Base-by-base conservation (phyloP, 2,797 vertebrate genomes). In the Geotrypetes seraphini region DNA sequence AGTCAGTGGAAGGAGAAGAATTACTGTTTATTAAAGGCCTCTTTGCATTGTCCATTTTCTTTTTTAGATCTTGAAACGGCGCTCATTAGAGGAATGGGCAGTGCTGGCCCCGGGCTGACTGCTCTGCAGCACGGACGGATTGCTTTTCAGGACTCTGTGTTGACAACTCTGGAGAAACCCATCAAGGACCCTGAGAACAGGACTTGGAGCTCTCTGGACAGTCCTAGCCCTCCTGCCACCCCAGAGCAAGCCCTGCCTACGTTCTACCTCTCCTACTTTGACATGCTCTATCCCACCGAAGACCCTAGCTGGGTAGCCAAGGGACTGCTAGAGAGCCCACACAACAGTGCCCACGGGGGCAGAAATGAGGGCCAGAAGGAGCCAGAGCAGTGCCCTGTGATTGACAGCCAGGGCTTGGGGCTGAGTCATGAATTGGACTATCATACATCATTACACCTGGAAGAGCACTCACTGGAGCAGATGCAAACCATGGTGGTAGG, bases 401-500 rank as follows among this genome's bases (percentile, higher is more conserved):
- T 99, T 5, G 96, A 99, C 55, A 99, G 96, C 76, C 94, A 96
- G 44, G 89, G 83, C 3, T 58, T 85, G 53, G 85, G 86, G n/a
- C 73, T 87, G 34, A 83, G 82, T 8, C 71, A 85, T 3, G 79
- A 77, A 15, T 63, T 89, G 44, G 85, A 90, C 39, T 81, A 84
- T 7, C 85, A 88, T 6, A 57, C 40, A 1, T 69, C 50, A 41
- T 63, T 84, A 60, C 55, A 36, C 12, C 79, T 90, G 63, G 93
- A 92, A 62, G 91, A 96, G 39, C 85, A 85, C 7, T 96, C 93
- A 0, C 70, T 98, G 73, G 96, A 99, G 69, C 91, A 97, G 78
- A 90, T 97, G 57, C 93, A 98, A 71, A 93, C 86, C 68, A 87
- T 98, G 89, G 96, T 99, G 57, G 87, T 99, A 46, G 92, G 91